Evolutionary conservation across 2,113 vertebrate species (phyloP), one percentile per base, ranked within the genome.

Genomic region (Cebus imitator): DNA sequence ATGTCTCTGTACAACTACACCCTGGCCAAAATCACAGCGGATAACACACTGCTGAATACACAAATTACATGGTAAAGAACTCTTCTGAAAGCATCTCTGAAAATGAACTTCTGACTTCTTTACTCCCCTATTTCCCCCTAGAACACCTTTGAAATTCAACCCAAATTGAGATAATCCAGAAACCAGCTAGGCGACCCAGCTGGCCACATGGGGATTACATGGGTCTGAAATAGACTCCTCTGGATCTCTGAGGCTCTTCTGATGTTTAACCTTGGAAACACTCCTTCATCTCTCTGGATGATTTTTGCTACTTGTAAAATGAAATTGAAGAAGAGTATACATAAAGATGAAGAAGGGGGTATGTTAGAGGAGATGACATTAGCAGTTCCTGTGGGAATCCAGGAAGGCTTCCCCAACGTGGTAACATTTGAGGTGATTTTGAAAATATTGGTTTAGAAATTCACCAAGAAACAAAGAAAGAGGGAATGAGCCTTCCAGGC

Each of bases 301-400:
- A 87, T n/a, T 55, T 83, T 80, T 82, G 52, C n/a, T 89, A 57
- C 30, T 50, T 93, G 20, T 72, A 64, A 94, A 95, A 58, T 82
- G 45, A 94, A 85, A 30, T 8, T 75, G 27, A 82, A 68, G 43
- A 85, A 52, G 30, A 18, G 40, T 79, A 23, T n/a, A 25, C 48
- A 52, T 58, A 76, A 61, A 92, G 16, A 27, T 75, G 17, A 68
- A 88, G 43, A 78, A 8, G 3, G 23, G 32, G 8, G 57, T 6
- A 76, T 4, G 18, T 16, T 17, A n/a, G 55, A 95, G 11, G 12
- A 86, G 45, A 32, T 5, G 43, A n/a, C 11, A 50, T 43, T 43
- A 55, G 30, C 27, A 86, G 37, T 45, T 30, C 37, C 70, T 75
- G 0, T n/a, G 30, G 76, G 43, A 86, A 75, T 55, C 25, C 4